phyloP scores from a whole-genome alignment of 2,797 vertebrate species.

The Eidolon dupreanum region DNA sequence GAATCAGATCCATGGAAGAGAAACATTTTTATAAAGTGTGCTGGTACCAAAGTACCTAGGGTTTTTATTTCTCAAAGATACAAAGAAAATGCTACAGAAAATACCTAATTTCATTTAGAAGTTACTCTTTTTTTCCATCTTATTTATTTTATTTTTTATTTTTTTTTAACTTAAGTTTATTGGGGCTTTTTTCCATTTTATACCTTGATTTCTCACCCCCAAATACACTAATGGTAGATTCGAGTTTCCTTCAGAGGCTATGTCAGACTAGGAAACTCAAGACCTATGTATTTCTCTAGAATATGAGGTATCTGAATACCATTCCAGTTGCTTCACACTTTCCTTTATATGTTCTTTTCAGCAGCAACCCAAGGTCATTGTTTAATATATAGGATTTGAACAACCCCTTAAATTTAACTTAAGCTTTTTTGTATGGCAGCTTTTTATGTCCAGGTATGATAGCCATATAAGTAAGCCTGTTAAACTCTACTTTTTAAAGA shows the following conservation, averaged over 20 bases:
- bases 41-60: background rate
- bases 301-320: background rate
- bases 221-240: background rate
- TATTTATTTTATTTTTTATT: background rate
- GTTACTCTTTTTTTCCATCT: background rate
- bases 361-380: conserved; percentile 13
- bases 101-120: background rate
- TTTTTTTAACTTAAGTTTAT: no score
- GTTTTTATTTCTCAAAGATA: conserved; percentile 38
- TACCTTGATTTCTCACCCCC: background rate
- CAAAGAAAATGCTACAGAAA: conserved; percentile 41
- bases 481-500: conserved; percentile 29
- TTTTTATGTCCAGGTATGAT: background rate
- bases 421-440: background rate
- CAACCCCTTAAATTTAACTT: conserved; percentile 21
- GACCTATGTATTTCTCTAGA: conserved; percentile 13
- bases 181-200: background rate
- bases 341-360: conserved; percentile 12
- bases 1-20: background rate
- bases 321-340: background rate
- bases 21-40: background rate
- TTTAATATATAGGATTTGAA: background rate
- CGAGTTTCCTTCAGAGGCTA: background rate
- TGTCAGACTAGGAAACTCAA: background rate
- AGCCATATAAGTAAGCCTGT: background rate